phyloP scores from a whole-genome alignment of 2,113 vertebrate species.

The Phylloscopus trochiloides region DNA sequence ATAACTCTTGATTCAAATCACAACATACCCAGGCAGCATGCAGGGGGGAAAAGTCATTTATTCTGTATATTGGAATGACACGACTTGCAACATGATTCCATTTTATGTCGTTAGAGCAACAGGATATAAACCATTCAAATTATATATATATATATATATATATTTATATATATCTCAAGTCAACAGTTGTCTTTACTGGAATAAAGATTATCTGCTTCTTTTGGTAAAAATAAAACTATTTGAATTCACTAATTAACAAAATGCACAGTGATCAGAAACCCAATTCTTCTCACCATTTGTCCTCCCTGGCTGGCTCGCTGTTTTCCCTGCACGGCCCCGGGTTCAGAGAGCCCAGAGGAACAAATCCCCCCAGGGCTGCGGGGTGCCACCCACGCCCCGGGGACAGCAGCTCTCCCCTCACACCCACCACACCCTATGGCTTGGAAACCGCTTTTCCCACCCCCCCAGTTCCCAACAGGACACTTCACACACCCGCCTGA shows the following conservation, averaged over 20 bases:
- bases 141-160: constrained; percentile 22
- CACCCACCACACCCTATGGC: background rate
- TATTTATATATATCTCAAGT: constrained; percentile 38
- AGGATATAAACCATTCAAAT: constrained; percentile 73
- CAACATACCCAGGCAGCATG: constrained; percentile 83
- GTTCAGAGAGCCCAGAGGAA: constrained; percentile 37
- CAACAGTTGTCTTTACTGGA: constrained; percentile 68
- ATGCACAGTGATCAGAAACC: constrained; percentile 82
- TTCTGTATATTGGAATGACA: constrained; percentile 74
- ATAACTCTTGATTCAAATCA: constrained; percentile 74
- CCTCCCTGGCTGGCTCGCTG: constrained; percentile 25
- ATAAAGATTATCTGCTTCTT: constrained; percentile 59
- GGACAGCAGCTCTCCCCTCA: background rate
- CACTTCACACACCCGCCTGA: background rate
- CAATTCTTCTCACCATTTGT: constrained; percentile 48
- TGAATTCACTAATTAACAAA: constrained; percentile 75
- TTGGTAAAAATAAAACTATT: constrained; percentile 79
- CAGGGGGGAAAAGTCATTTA: constrained; percentile 76
- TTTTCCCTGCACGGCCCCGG: constrained; percentile 23
- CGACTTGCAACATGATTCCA: constrained; percentile 70
- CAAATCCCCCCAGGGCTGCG: constrained; percentile 27
- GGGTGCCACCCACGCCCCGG: background rate
- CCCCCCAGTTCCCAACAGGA: background rate
- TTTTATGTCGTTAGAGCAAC: constrained; percentile 69
- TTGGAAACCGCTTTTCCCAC: constrained; percentile 53